These are phyloP conservation scores for Callithrix jacchus DNA, from an alignment of 2,113 vertebrate species.

Conservation along the genomic window DNA sequence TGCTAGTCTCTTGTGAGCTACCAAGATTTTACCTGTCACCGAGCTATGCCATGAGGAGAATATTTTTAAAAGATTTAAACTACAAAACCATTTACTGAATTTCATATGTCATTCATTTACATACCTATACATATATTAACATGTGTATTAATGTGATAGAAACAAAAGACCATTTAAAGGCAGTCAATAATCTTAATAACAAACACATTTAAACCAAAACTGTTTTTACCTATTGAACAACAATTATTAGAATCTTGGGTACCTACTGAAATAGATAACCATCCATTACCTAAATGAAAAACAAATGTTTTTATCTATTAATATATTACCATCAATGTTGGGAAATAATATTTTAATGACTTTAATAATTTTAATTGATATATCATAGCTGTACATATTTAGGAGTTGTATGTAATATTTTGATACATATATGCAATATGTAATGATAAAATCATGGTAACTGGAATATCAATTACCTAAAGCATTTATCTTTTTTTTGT, in stretches of 20 bases:
- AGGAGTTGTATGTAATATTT: background rate
- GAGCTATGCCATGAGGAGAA: constrained; percentile 35
- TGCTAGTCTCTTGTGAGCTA: constrained; percentile 51
- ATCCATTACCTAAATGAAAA: background rate
- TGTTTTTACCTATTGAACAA: background rate
- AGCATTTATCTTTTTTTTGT: background rate
- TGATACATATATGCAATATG: background rate
- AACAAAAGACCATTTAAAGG: background rate
- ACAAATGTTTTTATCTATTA: background rate
- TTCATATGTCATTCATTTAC: constrained; percentile 43
- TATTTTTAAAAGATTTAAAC: constrained; percentile 62
- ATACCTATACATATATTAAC: constrained; percentile 11
- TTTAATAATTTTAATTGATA: background rate
- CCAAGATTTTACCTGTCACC: constrained; percentile 56
- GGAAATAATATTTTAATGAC: background rate
- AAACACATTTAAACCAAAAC: background rate
- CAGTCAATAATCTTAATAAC: constrained; percentile 28
- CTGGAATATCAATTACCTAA: background rate
- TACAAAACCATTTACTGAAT: constrained; percentile 49
- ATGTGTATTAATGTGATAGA: constrained; percentile 12
- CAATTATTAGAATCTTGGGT: background rate
- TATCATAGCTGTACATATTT: background rate
- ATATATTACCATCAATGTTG: background rate
- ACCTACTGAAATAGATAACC: background rate
- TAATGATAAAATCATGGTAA: background rate